Evolutionary conservation across 2,113 vertebrate species (phyloP).

Genomic region (Hippopotamus amphibius): DNA sequence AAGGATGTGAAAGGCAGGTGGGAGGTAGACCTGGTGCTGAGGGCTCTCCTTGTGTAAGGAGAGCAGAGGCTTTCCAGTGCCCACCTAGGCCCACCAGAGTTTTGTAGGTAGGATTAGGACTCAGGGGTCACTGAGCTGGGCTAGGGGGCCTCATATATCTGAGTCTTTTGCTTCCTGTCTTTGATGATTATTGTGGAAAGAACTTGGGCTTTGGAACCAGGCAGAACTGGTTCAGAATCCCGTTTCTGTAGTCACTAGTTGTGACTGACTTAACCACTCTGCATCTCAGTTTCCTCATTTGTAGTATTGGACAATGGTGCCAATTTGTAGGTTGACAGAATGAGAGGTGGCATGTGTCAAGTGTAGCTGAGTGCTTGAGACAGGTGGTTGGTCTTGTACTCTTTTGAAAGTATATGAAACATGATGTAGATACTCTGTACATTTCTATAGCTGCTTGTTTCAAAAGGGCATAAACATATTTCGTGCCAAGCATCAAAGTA

Average conservation of each 20-base stretch:
- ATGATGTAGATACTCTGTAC: not conserved
- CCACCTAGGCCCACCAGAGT: not conserved
- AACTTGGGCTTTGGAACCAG: slow-evolving; percentile 3
- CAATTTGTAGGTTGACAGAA: not conserved
- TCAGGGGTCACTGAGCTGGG: not conserved
- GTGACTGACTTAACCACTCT: not conserved
- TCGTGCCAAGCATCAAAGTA: slow-evolving; percentile 25
- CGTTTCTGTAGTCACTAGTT: not conserved
- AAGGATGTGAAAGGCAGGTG: not conserved
- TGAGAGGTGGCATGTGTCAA: not conserved
- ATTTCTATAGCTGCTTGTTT: not conserved
- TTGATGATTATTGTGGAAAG: slow-evolving; percentile 32
- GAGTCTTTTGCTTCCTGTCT: slow-evolving; percentile 42
- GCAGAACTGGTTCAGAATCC: slow-evolving; percentile 12
- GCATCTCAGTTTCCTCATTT: not conserved
- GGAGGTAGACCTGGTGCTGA: not conserved
- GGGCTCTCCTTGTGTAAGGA: not conserved
- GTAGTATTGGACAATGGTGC: not conserved
- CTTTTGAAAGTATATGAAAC: not conserved
- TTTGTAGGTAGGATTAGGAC: not conserved
- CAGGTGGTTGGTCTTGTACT: not conserved
- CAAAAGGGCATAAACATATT: not conserved
- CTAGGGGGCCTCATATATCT: not conserved
- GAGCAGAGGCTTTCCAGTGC: not conserved
- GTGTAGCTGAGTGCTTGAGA: not conserved